Conservation (phyloP, 2,888 invertebrate species). For the Pristionchus exspectatus region DNA sequence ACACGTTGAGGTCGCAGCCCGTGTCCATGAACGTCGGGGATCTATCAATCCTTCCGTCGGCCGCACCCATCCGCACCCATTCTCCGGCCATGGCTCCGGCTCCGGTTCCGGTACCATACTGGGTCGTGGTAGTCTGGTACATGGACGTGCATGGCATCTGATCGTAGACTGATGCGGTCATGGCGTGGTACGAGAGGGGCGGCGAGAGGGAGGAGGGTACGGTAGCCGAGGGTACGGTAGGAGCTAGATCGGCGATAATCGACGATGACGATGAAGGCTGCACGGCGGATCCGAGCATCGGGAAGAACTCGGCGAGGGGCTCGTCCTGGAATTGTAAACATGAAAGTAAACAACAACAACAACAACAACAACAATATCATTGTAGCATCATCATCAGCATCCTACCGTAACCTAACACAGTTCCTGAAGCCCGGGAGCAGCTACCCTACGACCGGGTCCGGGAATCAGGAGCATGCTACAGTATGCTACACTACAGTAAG, state of each 20-base stretch:
- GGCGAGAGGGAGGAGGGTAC: neutral
- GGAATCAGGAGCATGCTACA: neutral
- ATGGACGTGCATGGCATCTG: neutral
- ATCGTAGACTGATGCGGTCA: neutral
- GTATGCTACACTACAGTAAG: neutral
- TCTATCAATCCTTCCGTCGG: constrained; percentile 34
- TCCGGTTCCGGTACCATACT: neutral
- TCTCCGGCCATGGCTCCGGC: neutral
- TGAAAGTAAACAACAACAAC: neutral
- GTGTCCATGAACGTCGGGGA: constrained; percentile 53
- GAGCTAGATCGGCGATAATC: neutral
- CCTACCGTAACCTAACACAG: neutral
- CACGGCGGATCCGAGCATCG: constrained; percentile 26
- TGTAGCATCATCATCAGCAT: too few species aligned
- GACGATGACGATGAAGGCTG: neutral
- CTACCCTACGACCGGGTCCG: too few species aligned
- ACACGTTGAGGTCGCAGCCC: constrained; percentile 13
- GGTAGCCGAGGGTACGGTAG: neutral
- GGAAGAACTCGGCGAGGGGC: constrained; percentile 53
- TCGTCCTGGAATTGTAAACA: neutral
- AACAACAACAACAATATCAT: neutral
- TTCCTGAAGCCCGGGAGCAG: neutral
- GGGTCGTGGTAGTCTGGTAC: constrained; percentile 32
- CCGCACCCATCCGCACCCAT: constrained; percentile 19
- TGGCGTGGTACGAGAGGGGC: constrained; percentile 16